Conservation (phyloP, 2,797 vertebrate genomes). For the Aulostomus chinensis region DNA sequence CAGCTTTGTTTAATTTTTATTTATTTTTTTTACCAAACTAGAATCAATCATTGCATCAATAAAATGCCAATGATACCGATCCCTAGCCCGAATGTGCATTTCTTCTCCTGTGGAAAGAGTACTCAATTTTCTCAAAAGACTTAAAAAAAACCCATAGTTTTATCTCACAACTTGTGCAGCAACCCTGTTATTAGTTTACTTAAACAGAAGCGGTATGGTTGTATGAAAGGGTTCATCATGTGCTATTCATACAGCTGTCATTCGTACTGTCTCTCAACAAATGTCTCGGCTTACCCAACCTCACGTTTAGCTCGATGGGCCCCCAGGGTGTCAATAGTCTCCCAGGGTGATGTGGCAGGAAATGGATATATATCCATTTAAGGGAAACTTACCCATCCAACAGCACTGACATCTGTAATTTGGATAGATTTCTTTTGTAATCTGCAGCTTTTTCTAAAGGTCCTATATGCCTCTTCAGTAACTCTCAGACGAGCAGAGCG, state of each 20-base stretch:
- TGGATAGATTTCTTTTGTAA: neutral
- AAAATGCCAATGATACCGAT: no score
- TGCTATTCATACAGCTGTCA: constrained; percentile 2
- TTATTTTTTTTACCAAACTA: no score
- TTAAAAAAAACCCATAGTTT: no score
- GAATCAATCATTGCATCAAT: no score
- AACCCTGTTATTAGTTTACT: constrained; percentile 2
- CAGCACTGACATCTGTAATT: constrained; percentile 19
- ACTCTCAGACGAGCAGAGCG: neutral
- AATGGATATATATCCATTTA: constrained; percentile 17
- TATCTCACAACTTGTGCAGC: no score
- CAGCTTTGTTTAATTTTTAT: no score
- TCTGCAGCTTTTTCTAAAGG: constrained; percentile 19
- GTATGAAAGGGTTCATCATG: neutral
- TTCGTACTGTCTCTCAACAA: constrained; percentile 10
- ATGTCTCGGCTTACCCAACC: constrained; percentile 4
- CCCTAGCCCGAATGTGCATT: no score
- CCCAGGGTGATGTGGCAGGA: constrained; percentile 3
- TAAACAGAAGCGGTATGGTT: neutral
- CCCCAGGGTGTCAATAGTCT: constrained; percentile 13
- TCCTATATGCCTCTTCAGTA: constrained; percentile 2
- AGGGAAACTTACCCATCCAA: constrained; percentile 14
- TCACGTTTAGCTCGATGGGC: constrained; percentile 15
- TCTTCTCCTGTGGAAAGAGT: no score
- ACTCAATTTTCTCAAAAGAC: no score